A percentile compares a stretch with the other conserved stretches of the same genome.
Evolutionary conservation across 2,113 vertebrate genomes (phyloP).

Genomic region (Cephalopholis sonnerati): DNA sequence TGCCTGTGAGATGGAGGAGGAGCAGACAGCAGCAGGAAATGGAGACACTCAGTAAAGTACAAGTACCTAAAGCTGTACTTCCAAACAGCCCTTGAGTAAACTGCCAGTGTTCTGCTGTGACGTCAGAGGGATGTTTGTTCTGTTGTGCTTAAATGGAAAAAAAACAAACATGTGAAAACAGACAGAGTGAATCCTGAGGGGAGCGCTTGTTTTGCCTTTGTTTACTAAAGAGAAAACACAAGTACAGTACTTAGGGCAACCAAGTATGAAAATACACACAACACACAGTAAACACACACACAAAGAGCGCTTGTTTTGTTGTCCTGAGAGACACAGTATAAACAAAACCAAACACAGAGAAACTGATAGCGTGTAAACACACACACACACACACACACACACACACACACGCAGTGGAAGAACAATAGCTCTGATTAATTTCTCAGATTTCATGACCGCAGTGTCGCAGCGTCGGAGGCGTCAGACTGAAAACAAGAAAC

Average conservation of each 20-base stretch:
- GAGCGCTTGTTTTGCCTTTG: conserved; percentile 42
- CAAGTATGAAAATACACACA: conserved; percentile 53
- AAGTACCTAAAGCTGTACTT: no score
- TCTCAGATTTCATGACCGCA: conserved; percentile 63
- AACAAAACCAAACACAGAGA: conserved; percentile 69
- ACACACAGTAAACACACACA: conserved; percentile 14
- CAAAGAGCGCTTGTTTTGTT: conserved; percentile 49
- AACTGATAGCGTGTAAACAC: conserved; percentile 51
- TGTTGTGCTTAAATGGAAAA: no score
- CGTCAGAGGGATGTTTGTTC: no score
- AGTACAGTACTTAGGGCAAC: conserved; percentile 41
- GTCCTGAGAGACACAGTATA: conserved; percentile 56
- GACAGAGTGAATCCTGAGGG: not conserved
- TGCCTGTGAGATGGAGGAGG: no score
- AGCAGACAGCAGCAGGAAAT: no score
- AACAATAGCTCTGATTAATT: conserved; percentile 75
- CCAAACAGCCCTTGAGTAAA: no score
- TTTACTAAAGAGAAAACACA: conserved; percentile 47
- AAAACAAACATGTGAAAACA: no score
- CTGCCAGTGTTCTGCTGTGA: no score
- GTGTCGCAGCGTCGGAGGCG: conserved; percentile 54
- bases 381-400: conserved; percentile 28
- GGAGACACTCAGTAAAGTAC: no score
- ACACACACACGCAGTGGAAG: conserved; percentile 38
- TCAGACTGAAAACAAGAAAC: conserved; percentile 45